A percentile compares a stretch with the other conserved stretches of the same genome.
Evolutionary conservation across 2,113 vertebrate species (phyloP).

Genomic region (Mus pahari): DNA sequence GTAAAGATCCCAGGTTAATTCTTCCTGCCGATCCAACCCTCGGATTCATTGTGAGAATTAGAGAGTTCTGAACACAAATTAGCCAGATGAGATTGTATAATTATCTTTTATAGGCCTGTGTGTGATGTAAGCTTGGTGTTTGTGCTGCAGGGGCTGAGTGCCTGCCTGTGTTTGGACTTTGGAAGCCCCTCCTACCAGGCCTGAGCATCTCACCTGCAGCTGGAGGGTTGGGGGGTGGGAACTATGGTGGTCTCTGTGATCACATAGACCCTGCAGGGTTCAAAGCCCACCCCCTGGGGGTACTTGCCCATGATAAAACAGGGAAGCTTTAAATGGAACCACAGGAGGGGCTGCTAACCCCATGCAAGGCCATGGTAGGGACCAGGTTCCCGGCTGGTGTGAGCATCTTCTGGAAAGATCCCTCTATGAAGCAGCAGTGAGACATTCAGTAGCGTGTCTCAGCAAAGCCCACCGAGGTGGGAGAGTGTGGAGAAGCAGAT

Average conservation of each 20-base stretch:
- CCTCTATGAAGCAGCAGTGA: rapidly evolving
- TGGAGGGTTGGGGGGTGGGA: neutral
- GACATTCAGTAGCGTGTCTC: neutral
- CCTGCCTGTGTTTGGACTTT: neutral
- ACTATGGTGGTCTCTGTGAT: neutral
- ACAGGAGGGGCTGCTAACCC: too few species aligned
- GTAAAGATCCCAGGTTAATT: conserved; percentile 76
- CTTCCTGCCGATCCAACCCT: conserved; percentile 61
- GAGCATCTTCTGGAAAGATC: neutral
- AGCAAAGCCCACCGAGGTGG: neutral
- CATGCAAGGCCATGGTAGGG: neutral
- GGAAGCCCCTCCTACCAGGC: neutral
- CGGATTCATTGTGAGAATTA: conserved; percentile 73
- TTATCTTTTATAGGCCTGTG: conserved; percentile 80
- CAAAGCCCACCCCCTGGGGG: neutral
- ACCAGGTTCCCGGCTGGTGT: neutral
- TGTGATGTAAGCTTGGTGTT: neutral
- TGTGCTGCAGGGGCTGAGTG: neutral
- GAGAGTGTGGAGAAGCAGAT: neutral
- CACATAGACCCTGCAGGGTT: neutral
- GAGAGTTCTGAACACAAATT: conserved; percentile 78
- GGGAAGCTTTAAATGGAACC: neutral
- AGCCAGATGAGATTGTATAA: conserved; percentile 67
- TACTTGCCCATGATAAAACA: neutral
- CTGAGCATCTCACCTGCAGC: neutral